A percentile compares a stretch with the other conserved stretches of the same genome.
These are phyloP conservation scores for Dipus sagitta DNA, from an alignment of 2,797 vertebrate genomes.

Conservation along the genomic window DNA sequence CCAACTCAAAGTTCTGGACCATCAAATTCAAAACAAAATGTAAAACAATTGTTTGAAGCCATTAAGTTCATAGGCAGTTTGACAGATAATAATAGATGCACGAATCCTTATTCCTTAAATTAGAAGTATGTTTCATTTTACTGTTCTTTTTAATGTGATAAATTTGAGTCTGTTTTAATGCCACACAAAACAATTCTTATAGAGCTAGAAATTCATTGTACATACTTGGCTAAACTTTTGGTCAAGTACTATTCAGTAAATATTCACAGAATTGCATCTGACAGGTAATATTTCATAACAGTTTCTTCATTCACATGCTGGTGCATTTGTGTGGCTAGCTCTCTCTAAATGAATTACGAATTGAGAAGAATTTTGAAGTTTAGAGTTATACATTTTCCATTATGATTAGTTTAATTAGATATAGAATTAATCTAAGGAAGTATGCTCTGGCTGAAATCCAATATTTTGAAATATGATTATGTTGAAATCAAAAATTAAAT, in stretches of 20 bases:
- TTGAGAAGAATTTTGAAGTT: conserved; percentile 76
- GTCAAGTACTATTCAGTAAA: conserved; percentile 89
- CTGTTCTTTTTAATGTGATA: background rate
- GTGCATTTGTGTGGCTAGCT: conserved; percentile 74
- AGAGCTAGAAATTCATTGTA: conserved; percentile 82
- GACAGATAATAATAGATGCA: background rate
- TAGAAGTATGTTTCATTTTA: background rate
- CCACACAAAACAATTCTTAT: conserved; percentile 51
- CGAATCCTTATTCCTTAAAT: background rate
- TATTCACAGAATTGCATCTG: conserved; percentile 86
- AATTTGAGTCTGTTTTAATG: conserved; percentile 71
- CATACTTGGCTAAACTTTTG: conserved; percentile 81
- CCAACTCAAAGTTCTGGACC: background rate
- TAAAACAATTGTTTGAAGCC: background rate
- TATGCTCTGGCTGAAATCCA: conserved; percentile 51
- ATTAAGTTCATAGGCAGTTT: background rate
- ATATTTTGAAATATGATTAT: conserved; percentile 72
- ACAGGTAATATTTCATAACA: conserved; percentile 90
- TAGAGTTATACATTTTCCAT: conserved; percentile 75
- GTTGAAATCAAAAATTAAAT: conserved; percentile 64
- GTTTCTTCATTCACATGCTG: conserved; percentile 84
- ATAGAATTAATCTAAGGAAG: conserved; percentile 63
- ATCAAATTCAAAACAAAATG: background rate
- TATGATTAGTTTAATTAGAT: conserved; percentile 80
- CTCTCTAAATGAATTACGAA: conserved; percentile 67